phyloP scores from a whole-genome alignment of 2,797 vertebrate species.

The Smutsia gigantea region DNA sequence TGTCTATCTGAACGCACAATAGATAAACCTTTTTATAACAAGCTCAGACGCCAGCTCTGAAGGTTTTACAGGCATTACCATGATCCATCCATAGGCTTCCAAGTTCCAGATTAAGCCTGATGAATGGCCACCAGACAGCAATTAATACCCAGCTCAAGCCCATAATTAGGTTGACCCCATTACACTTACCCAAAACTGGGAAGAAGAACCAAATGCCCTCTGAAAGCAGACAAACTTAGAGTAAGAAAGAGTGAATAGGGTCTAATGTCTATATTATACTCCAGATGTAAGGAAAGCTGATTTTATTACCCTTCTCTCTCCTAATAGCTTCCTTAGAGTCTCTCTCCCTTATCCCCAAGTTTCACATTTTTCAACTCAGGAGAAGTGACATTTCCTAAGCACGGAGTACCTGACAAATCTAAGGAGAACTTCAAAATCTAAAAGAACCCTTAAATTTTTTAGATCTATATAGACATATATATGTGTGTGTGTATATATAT shows the following conservation, averaged over 20 bases:
- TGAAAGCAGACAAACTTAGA: not conserved
- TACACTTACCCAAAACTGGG: not conserved
- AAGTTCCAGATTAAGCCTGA: conserved; percentile 62
- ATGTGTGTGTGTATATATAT: not conserved
- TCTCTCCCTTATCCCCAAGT: not conserved
- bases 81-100: conserved; percentile 54
- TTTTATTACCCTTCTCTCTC: not conserved
- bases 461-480: not conserved
- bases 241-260: not conserved
- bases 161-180: conserved; percentile 54
- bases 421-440: not conserved
- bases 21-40: not conserved
- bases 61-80: conserved; percentile 37
- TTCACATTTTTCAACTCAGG: conserved; percentile 2
- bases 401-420: not conserved
- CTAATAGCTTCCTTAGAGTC: not conserved
- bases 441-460: not conserved
- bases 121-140: conserved; percentile 59
- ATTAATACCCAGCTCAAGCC: conserved; percentile 73
- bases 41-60: conserved; percentile 4
- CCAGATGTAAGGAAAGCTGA: not conserved
- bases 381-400: not conserved
- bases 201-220: not conserved
- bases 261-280: not conserved
- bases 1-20: not conserved